Conservation (phyloP, 2,113 vertebrate species). For the Myrmophylax atrothorax region DNA sequence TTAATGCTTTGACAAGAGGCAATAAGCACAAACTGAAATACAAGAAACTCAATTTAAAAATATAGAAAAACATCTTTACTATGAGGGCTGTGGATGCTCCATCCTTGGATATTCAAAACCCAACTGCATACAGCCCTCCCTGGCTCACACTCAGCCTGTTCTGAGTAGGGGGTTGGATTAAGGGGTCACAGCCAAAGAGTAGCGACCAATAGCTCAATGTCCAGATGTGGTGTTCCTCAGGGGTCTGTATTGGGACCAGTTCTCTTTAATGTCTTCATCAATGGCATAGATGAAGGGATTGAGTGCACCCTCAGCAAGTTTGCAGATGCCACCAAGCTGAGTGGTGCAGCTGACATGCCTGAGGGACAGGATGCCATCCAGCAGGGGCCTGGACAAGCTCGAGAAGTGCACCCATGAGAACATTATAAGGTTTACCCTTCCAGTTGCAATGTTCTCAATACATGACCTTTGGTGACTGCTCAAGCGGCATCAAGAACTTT, state of each 20-base stretch:
- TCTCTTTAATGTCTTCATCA: neutral
- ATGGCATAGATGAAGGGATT: fast-evolving
- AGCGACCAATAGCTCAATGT: neutral
- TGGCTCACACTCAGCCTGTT: neutral
- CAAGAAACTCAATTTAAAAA: neutral
- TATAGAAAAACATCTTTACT: neutral
- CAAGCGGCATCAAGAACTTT: neutral
- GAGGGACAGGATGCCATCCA: fast-evolving
- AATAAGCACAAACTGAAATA: neutral
- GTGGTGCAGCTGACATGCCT: fast-evolving
- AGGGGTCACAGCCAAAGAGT: neutral
- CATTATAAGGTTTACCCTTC: neutral
- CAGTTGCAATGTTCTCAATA: neutral
- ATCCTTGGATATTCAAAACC: neutral
- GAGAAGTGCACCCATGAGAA: neutral
- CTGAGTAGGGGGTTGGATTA: neutral
- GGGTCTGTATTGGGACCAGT: neutral
- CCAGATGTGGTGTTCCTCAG: neutral
- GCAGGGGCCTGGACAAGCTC: neutral
- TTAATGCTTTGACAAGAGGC: neutral
- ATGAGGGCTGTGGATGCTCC: neutral
- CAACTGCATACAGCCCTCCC: neutral
- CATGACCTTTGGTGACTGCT: neutral
- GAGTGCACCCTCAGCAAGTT: neutral
- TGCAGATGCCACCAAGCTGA: neutral